phyloP scores from a whole-genome alignment of 2,113 vertebrate species.

The Calonectris borealis region DNA sequence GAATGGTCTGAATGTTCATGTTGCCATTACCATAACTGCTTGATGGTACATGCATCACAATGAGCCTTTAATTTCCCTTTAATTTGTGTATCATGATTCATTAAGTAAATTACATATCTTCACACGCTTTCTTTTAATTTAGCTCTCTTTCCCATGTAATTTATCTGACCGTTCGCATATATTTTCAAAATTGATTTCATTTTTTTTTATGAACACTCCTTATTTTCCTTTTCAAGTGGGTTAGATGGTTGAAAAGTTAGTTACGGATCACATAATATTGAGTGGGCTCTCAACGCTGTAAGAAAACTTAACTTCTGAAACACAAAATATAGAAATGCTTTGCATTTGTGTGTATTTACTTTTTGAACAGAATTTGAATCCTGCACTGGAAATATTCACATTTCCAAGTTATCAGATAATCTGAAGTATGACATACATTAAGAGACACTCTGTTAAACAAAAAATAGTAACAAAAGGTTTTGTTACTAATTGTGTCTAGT shows the following conservation, averaged over 20 bases:
- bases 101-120: not conserved
- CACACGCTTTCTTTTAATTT: not conserved
- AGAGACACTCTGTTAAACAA: not conserved
- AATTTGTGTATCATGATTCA: not conserved
- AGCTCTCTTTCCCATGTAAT: not conserved
- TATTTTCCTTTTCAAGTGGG: not conserved
- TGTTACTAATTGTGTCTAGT: not conserved
- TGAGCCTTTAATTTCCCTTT: not conserved
- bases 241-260: not conserved
- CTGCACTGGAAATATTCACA: not conserved
- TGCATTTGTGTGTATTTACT: not conserved
- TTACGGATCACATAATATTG: not conserved
- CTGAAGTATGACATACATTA: not conserved
- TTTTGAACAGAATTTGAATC: not conserved
- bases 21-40: not conserved
- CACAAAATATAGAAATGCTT: not conserved
- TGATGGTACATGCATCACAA: not conserved
- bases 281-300: fast-evolving
- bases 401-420: not conserved
- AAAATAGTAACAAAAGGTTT: not conserved
- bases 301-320: not conserved
- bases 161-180: not conserved
- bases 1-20: not conserved
- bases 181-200: not conserved
- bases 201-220: not conserved